These are phyloP conservation scores for Ursus arctos DNA, from an alignment of 2,113 vertebrate species.

Conservation along the genomic window DNA sequence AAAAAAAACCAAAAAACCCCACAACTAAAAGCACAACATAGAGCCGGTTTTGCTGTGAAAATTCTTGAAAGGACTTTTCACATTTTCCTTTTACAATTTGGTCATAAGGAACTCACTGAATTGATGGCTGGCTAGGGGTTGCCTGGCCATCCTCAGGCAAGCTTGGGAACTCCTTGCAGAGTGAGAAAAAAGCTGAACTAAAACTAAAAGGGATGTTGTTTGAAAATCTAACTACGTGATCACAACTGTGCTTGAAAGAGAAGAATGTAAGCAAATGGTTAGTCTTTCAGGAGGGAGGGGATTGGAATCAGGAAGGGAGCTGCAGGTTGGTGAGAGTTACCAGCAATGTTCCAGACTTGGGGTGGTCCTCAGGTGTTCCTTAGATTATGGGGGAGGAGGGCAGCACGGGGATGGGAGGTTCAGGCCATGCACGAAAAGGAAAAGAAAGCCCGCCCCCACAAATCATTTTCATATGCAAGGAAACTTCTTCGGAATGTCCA, in stretches of 20 bases:
- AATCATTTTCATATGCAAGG: rapidly evolving
- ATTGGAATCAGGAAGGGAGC: not conserved
- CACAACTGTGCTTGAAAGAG: not conserved
- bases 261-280: not conserved
- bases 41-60: not conserved
- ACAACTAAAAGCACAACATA: not conserved
- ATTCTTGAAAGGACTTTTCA: not conserved
- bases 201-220: not conserved
- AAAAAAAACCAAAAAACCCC: too few species aligned
- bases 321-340: rapidly evolving
- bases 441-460: not conserved
- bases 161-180: not conserved
- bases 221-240: not conserved
- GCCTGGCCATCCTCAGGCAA: rapidly evolving
- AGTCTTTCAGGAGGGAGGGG: not conserved
- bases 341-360: rapidly evolving
- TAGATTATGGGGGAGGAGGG: not conserved
- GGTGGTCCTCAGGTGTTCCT: not conserved
- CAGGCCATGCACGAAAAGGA: rapidly evolving
- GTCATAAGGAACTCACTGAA: not conserved
- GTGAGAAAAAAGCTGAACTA: not conserved
- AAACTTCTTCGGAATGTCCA: not conserved
- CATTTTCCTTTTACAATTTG: not conserved
- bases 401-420: not conserved
- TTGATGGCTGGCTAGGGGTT: too few species aligned